phyloP scores from a whole-genome alignment of 92 coral and sea anemone species.

The Zoanthus solanderi region DNA sequence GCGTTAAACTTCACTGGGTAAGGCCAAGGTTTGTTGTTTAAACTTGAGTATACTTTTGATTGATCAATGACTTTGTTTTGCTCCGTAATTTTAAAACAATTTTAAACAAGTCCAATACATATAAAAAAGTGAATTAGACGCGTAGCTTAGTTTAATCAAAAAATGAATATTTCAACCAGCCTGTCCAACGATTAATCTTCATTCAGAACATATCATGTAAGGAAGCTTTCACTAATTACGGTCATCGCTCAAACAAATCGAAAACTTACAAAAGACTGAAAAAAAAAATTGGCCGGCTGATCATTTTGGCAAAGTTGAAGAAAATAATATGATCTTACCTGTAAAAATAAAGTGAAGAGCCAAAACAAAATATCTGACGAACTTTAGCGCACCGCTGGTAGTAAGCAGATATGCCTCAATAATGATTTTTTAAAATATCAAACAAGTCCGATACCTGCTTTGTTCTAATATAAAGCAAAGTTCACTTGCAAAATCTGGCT shows the following conservation, averaged over 20 bases:
- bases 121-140: not conserved
- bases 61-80: not conserved
- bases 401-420: constrained; percentile 16
- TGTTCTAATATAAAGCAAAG: not conserved
- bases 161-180: not conserved
- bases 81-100: not conserved
- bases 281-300: not conserved
- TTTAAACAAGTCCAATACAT: not conserved
- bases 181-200: not conserved
- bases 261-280: not conserved
- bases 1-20: not conserved
- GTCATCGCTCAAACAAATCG: not conserved
- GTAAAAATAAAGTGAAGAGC: not conserved
- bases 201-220: not conserved
- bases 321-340: constrained; percentile 14
- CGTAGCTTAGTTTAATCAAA: not conserved
- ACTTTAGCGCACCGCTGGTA: constrained; percentile 19
- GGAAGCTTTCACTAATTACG: not conserved
- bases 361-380: not conserved
- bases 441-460: not conserved
- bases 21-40: not conserved
- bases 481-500: not conserved
- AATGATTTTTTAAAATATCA: not conserved
- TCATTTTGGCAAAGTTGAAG: not conserved
- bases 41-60: not conserved